phyloP scores from a whole-genome alignment of 2,113 vertebrate genomes.

The Lasiurus cinereus region DNA sequence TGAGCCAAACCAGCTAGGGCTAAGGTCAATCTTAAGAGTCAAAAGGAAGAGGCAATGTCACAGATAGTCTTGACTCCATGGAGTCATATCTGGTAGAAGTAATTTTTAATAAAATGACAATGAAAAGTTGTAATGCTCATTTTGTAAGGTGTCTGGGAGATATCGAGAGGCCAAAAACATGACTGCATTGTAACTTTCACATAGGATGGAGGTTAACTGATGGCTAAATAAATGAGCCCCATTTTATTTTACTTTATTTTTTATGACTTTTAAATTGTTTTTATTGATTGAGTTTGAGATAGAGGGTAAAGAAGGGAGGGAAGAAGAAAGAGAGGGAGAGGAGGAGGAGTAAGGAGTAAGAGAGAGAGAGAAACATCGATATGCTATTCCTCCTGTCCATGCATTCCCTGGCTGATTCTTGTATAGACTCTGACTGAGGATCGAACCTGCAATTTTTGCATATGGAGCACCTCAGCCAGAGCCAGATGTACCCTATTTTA shows the following conservation, averaged over 20 bases:
- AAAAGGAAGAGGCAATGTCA: neutral
- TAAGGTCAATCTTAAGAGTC: constrained; percentile 6
- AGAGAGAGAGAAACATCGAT: neutral
- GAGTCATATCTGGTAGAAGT: neutral
- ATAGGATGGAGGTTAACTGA: neutral
- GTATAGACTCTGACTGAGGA: neutral
- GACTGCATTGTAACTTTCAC: neutral
- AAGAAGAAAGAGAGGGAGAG: too few relatives aligned
- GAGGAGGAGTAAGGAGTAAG: too few relatives aligned
- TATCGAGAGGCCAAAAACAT: neutral
- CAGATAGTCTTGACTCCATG: neutral
- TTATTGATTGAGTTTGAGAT: neutral
- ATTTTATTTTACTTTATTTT: neutral
- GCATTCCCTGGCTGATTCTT: neutral
- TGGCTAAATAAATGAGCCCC: too few relatives aligned
- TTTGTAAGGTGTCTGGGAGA: neutral
- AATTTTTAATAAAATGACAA: neutral
- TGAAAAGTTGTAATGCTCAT: neutral
- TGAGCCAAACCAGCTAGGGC: too few relatives aligned
- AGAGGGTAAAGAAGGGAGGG: neutral
- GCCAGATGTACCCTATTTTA: neutral
- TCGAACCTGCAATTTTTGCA: neutral
- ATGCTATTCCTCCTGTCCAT: neutral
- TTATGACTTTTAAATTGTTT: neutral
- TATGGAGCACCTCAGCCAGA: neutral